These are phyloP conservation scores for Drosophila mojavensis DNA, from an alignment of 1,140 invertebrate genomes.

Conservation along the genomic window DNA sequence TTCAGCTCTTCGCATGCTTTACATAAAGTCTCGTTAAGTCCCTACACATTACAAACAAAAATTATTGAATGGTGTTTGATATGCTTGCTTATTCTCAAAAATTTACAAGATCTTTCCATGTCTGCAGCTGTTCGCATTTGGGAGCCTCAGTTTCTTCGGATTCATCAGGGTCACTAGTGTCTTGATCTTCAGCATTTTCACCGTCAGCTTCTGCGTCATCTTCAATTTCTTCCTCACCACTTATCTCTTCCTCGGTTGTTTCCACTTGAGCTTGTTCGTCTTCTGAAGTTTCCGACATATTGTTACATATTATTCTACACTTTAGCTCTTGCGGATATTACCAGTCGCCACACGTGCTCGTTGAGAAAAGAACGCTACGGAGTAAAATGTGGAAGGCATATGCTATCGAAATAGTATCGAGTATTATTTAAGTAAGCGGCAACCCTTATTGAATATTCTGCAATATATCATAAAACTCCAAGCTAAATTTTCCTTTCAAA, in stretches of 20 bases:
- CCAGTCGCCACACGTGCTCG: constrained; percentile 56
- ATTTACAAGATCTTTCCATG: constrained; percentile 78
- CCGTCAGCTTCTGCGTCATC: constrained; percentile 28
- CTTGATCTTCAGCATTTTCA: constrained; percentile 22
- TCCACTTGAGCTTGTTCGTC: constrained; percentile 63
- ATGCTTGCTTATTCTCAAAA: background rate
- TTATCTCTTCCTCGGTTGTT: constrained; percentile 64
- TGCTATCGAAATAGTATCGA: background rate
- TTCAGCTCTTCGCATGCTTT: constrained; percentile 96
- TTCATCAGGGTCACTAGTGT: constrained; percentile 5
- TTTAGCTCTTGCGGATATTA: constrained; percentile 42
- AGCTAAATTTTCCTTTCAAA: background rate
- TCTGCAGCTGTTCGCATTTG: constrained; percentile 49
- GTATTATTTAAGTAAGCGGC: background rate
- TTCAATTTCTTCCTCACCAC: constrained; percentile 47
- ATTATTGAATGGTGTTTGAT: background rate
- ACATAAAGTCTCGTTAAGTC: constrained; percentile 95
- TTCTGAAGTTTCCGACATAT: constrained; percentile 81
- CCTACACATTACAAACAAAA: constrained; percentile 85
- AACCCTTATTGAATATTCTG: background rate
- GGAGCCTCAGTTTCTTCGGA: constrained; percentile 19
- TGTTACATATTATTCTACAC: constrained; percentile 50
- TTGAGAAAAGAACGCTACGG: constrained; percentile 29
- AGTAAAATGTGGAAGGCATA: background rate
- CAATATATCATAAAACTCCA: background rate